phyloP scores from a whole-genome alignment of 2,888 invertebrate genomes.

The Heliconius ismenius region DNA sequence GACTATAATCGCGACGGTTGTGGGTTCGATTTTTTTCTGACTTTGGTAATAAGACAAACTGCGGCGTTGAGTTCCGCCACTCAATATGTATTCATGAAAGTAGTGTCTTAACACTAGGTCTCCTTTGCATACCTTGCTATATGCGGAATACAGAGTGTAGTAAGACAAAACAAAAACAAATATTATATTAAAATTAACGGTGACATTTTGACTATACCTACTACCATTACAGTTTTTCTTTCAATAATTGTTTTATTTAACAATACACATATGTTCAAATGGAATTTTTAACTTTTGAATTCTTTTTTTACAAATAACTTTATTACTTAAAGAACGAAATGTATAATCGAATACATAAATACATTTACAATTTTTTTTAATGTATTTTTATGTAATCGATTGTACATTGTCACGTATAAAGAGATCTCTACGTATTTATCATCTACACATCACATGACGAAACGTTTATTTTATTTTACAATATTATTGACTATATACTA shows the following conservation, averaged over 20 bases:
- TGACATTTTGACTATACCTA: not conserved
- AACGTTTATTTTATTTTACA: conserved; percentile 54
- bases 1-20: not conserved
- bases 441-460: conserved; percentile 69
- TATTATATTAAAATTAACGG: not conserved
- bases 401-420: conserved; percentile 2
- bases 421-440: conserved; percentile 49
- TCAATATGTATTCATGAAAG: not conserved
- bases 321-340: not conserved
- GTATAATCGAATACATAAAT: conserved; percentile 12
- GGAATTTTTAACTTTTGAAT: not conserved
- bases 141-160: not conserved
- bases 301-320: conserved; percentile 2
- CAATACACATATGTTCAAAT: conserved; percentile 3
- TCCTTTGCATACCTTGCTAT: not conserved
- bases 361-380: not conserved
- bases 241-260: not conserved
- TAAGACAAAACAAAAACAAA: not conserved
- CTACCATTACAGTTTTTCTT: not conserved
- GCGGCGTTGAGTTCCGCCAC: not conserved
- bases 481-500: conserved; percentile 20
- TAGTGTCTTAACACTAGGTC: not conserved
- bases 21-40: not conserved
- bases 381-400: conserved; percentile 10
- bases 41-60: not conserved